Evolutionary conservation across 2,797 vertebrate species (phyloP), one percentile per base, ranked within the genome.

Genomic region (Rhinogobio ventralis): DNA sequence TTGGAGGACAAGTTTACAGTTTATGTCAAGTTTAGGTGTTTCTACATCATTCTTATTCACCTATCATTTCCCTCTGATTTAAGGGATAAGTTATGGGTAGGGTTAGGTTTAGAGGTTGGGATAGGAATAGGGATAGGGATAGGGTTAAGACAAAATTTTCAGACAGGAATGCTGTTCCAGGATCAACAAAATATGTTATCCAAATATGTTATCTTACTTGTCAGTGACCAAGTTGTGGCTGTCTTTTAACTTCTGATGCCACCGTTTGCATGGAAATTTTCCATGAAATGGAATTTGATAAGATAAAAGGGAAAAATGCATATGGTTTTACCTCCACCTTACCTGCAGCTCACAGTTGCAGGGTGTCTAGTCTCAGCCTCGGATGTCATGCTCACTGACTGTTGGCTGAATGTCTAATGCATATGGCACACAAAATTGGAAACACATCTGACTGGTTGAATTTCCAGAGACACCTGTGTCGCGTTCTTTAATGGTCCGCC

Each of bases 321-420:
- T 60, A 5, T 74, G 42, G 57, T 49, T 74, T 64, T 82, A 51
- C 45, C 42, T 71, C 53, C 19, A 30, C 36, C 79, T 46, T 62
- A 81, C 17, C 39, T 71, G 36, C 51, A 71, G 79, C 6, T 69
- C 53, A 28, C 33, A 71, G n/a, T 25, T 46, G 11, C 36, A 46
- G 68, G 13, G 53, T 46, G 71, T 82, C 69, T 36, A 36, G 53
- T 55, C 23, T n/a, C 20, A 57, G 20, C 53, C 20, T 57, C 55
- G n/a, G 23, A 60, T 4, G 1, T 60, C 55, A 25, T 2, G 3
- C 55, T 60, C n/a, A n/a, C 10, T 0, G 10, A 25, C 10, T 5
- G 5, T 25, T 60, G 55, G 55, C 55, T 60, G 10, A 25, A 60
- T 51, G 15, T 51, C 49, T 51, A 17, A 19, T 60, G 4, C 23